Evolutionary conservation across 2,113 vertebrate species (phyloP).

Genomic region (Apteryx owenii): DNA sequence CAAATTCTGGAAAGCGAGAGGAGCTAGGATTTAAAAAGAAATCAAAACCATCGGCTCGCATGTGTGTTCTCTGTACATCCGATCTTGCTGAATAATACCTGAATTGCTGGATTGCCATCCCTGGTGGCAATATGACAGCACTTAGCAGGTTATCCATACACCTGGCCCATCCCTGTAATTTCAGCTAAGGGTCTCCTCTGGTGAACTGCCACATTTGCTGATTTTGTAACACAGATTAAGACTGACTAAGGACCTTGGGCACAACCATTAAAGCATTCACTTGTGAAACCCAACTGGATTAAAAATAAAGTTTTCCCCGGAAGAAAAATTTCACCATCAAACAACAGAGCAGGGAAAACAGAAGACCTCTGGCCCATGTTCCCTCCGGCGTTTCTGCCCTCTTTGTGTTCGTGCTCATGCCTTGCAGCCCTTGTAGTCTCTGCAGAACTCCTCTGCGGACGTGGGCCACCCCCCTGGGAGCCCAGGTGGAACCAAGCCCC

Average conservation of each 20-base stretch:
- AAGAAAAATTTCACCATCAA: fast-evolving
- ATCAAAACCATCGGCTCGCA: not conserved
- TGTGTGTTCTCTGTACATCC: fast-evolving
- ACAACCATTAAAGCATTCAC: not conserved
- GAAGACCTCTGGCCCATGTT: not conserved
- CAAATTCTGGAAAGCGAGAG: not conserved
- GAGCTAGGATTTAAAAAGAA: too few relatives aligned
- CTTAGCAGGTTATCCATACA: not conserved
- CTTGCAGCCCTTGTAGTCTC: not conserved
- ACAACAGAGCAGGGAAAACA: not conserved
- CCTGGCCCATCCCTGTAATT: fast-evolving
- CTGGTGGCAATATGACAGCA: too few relatives aligned
- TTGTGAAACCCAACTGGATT: not conserved
- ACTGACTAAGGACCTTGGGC: not conserved
- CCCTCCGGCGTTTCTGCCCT: fast-evolving
- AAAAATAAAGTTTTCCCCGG: not conserved
- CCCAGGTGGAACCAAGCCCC: not conserved
- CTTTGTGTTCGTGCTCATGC: fast-evolving
- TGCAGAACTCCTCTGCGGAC: fast-evolving
- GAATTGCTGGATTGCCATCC: fast-evolving
- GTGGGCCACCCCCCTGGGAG: not conserved
- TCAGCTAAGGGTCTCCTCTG: not conserved
- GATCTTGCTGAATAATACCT: fast-evolving
- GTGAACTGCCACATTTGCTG: not conserved
- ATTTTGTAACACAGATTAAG: not conserved